Evolutionary conservation across 2,797 vertebrate species (phyloP).

Genomic region (Stomatorhinus walkeri): DNA sequence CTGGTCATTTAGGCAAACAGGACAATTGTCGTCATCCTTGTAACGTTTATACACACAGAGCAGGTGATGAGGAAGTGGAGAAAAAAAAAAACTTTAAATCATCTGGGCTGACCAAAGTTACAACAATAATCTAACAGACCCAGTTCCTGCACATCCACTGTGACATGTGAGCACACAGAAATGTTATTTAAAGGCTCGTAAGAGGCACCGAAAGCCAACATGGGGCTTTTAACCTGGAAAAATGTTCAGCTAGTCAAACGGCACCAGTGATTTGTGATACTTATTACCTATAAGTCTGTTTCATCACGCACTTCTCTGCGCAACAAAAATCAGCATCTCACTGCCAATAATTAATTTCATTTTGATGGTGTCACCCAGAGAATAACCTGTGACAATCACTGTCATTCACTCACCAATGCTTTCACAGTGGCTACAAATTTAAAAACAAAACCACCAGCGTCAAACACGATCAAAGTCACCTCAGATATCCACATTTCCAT

Average conservation of each 20-base stretch:
- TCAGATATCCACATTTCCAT: not conserved
- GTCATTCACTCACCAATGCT: not conserved
- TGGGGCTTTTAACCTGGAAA: not conserved
- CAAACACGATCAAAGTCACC: not conserved
- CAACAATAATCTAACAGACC: not conserved
- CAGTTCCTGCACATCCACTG: not conserved
- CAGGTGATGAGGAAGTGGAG: not conserved
- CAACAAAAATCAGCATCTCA: not conserved
- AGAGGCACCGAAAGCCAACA: not conserved
- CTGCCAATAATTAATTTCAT: not conserved
- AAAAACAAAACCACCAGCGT: not conserved
- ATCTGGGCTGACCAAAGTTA: not conserved
- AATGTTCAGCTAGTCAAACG: not conserved
- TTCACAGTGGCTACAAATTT: not conserved
- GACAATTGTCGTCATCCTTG: not conserved
- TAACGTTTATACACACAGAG: not conserved
- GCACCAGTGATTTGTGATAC: not conserved
- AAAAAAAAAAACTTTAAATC: not conserved
- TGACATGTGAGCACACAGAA: not conserved
- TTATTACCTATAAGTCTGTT: not conserved
- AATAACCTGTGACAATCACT: not conserved
- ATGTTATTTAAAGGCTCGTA: not conserved
- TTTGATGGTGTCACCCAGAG: not conserved
- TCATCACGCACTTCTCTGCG: not conserved
- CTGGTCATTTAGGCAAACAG: not conserved